Conservation (phyloP, 64 coral and sea anemone species). For the Actinia tenebrosa region DNA sequence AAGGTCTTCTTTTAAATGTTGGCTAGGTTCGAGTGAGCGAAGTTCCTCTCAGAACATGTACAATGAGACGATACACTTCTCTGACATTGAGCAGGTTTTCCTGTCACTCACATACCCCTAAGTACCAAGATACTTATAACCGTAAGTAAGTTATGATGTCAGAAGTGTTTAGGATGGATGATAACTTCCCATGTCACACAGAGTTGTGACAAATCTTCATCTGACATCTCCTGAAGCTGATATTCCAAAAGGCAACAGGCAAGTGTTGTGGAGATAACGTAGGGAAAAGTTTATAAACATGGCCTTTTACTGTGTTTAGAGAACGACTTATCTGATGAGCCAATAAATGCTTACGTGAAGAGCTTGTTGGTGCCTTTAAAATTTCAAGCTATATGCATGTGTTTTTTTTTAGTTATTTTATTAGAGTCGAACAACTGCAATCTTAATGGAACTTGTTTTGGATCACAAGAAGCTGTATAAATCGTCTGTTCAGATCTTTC, state of each 20-base stretch:
- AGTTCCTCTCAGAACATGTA: neutral
- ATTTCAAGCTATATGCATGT: neutral
- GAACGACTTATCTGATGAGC: neutral
- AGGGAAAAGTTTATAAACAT: constrained; percentile 11
- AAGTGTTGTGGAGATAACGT: neutral
- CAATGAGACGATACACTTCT: constrained; percentile 9
- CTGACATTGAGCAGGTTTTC: constrained; percentile 40
- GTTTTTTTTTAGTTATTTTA: neutral
- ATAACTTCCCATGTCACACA: constrained; percentile 13
- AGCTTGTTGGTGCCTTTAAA: neutral
- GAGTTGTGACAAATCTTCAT: constrained; percentile 23
- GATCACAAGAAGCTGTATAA: neutral
- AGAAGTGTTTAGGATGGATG: constrained; percentile 19
- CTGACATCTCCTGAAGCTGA: constrained; percentile 5
- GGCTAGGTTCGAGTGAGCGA: neutral
- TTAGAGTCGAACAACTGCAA: neutral
- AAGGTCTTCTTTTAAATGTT: neutral
- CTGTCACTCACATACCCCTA: constrained; percentile 20
- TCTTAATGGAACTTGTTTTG: neutral
- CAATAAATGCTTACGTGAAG: neutral
- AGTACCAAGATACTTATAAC: constrained; percentile 22
- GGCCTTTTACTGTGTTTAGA: neutral
- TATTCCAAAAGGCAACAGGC: constrained; percentile 4
- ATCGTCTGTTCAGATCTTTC: neutral
- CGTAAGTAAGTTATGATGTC: constrained; percentile 28